These are phyloP conservation scores for Lasioglossum oenotherae DNA, from an alignment of 2,888 invertebrate species.

Conservation along the genomic window DNA sequence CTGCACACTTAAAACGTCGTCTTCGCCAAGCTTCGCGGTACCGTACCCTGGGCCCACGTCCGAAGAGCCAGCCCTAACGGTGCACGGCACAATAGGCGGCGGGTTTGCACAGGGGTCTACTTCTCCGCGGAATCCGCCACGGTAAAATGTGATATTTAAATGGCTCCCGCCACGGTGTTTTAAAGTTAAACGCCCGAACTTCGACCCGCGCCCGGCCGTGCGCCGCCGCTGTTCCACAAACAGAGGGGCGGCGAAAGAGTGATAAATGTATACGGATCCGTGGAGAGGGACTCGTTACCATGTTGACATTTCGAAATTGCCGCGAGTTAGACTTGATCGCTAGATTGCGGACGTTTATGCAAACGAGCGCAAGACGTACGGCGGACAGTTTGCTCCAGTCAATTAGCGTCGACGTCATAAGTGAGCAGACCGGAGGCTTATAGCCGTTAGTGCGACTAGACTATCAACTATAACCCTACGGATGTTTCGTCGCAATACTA, in stretches of 20 bases:
- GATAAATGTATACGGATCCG: background rate
- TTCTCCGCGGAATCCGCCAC: slow-evolving; percentile 37
- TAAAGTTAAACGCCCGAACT: background rate
- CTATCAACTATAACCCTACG: background rate
- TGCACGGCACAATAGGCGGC: slow-evolving; percentile 24
- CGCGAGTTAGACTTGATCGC: slow-evolving; percentile 6
- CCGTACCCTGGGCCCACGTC: background rate
- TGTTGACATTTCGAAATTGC: slow-evolving; percentile 5
- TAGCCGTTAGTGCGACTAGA: background rate
- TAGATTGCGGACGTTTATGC: background rate
- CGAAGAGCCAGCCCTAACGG: background rate
- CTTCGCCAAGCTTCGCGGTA: background rate
- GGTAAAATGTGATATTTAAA: slow-evolving; percentile 38
- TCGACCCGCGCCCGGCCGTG: background rate
- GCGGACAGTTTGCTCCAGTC: background rate
- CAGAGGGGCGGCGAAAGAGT: background rate
- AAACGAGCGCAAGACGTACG: slow-evolving; percentile 6
- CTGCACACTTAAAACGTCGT: slow-evolving; percentile 34
- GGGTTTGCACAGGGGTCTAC: slow-evolving; percentile 45
- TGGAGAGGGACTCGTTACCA: background rate
- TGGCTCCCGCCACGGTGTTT: background rate
- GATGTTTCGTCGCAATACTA: background rate
- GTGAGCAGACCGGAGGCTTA: background rate
- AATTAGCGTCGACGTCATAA: slow-evolving; percentile 3
- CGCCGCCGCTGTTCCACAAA: background rate